A percentile compares a stretch with the other conserved stretches of the same genome.
These are phyloP conservation scores for Griposia aprilina DNA, from an alignment of 2,888 invertebrate species.

Conservation along the genomic window DNA sequence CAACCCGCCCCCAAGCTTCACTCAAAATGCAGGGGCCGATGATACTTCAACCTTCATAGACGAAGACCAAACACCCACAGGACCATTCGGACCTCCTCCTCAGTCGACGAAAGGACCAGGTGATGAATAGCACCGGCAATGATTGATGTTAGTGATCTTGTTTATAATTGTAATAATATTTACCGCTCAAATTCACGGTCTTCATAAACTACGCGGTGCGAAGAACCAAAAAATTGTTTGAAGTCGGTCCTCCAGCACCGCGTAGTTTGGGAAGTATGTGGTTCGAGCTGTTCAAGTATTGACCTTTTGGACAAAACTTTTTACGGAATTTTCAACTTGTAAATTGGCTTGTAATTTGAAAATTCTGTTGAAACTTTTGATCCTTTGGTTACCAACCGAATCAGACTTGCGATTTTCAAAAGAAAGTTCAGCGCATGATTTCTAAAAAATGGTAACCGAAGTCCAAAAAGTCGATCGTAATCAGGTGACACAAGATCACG, in stretches of 20 bases:
- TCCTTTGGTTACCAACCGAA: constrained; percentile 42
- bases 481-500: constrained; percentile 81
- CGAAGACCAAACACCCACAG: constrained; percentile 79
- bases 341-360: constrained; percentile 42
- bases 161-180: constrained; percentile 62
- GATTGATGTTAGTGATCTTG: constrained; percentile 87
- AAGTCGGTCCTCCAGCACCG: constrained; percentile 7
- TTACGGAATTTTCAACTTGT: constrained; percentile 51
- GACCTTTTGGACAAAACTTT: constrained; percentile 55
- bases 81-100: constrained; percentile 79
- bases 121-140: constrained; percentile 87
- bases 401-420: constrained; percentile 13
- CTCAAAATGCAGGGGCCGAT: constrained; percentile 67
- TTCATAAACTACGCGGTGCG: constrained; percentile 14
- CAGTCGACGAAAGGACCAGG: constrained; percentile 88
- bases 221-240: constrained; percentile 30
- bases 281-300: constrained; percentile 33
- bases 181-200: constrained; percentile 30
- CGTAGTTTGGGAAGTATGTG: constrained; percentile 10
- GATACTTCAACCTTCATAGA: constrained; percentile 78
- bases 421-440: constrained; percentile 15
- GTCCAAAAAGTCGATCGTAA: constrained; percentile 58
- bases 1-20: constrained; percentile 68
- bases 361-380: constrained; percentile 54
- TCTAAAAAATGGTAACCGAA: constrained; percentile 32